A percentile compares a stretch with the other conserved stretches of the same genome.
Conservation (phyloP, 2,888 invertebrate genomes). For the Ferrisia virgata region DNA sequence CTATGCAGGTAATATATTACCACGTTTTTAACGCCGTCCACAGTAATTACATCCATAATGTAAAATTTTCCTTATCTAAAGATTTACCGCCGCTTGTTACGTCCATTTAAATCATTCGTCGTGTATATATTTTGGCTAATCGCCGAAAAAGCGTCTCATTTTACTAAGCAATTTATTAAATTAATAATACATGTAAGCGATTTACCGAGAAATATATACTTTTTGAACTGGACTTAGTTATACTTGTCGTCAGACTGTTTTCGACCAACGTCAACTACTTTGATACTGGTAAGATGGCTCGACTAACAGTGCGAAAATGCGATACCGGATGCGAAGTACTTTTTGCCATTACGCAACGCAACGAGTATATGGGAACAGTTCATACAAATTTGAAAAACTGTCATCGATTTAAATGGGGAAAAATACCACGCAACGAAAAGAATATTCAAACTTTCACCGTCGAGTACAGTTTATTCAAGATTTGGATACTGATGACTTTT, state of each 20-base stretch:
- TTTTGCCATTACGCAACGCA: conserved; percentile 14
- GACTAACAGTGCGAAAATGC: conserved; percentile 20
- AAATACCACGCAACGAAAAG: background rate
- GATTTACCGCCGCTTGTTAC: background rate
- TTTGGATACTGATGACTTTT: conserved; percentile 34
- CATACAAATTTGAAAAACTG: conserved; percentile 34
- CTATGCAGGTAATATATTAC: background rate
- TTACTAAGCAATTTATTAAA: background rate
- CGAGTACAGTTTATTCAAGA: conserved; percentile 30
- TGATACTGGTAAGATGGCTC: conserved; percentile 34
- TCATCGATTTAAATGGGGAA: conserved; percentile 30
- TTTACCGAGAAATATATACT: background rate
- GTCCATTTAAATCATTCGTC: background rate
- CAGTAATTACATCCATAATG: background rate
- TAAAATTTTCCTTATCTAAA: background rate
- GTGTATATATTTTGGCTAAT: background rate
- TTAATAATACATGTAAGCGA: background rate
- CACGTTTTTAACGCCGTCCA: background rate
- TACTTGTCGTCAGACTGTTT: conserved; percentile 17
- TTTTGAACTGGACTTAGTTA: background rate
- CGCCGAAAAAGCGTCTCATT: background rate
- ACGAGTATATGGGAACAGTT: background rate
- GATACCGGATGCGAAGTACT: conserved; percentile 22
- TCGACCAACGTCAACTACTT: background rate
- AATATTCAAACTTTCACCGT: background rate